phyloP scores from a whole-genome alignment of 1,140 invertebrate species.

The Choristoneura fumiferana region DNA sequence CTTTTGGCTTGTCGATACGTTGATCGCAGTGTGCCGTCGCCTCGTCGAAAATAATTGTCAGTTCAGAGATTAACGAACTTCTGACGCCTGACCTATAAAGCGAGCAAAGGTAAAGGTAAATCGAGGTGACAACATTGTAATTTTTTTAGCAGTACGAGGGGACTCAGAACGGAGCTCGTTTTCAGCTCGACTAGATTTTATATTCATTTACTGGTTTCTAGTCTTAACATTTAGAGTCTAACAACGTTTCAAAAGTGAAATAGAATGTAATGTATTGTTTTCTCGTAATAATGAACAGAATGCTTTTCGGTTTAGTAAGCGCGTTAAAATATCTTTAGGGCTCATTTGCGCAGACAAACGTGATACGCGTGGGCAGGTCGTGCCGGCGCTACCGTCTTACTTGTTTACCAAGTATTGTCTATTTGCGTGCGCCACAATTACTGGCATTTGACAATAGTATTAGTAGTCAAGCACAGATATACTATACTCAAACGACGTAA shows the following conservation, averaged over 20 bases:
- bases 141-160: not conserved
- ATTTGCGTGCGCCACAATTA: slow-evolving; percentile 39
- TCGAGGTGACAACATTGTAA: slow-evolving; percentile 15
- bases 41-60: slow-evolving; percentile 69
- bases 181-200: too few species aligned
- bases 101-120: slow-evolving; percentile 40
- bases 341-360: slow-evolving; percentile 29
- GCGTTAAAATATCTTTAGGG: slow-evolving; percentile 28
- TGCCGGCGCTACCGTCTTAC: slow-evolving; percentile 45
- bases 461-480: too few species aligned
- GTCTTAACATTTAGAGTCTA: too few species aligned
- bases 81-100: slow-evolving; percentile 66
- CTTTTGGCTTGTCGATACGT: slow-evolving; percentile 74
- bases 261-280: too few species aligned
- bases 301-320: slow-evolving; percentile 19
- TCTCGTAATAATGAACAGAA: not conserved
- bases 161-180: too few species aligned
- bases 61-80: slow-evolving; percentile 75
- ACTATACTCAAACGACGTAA: too few species aligned
- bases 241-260: too few species aligned
- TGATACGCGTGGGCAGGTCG: slow-evolving; percentile 43
- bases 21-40: slow-evolving; percentile 52
- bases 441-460: slow-evolving; percentile 30
- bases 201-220: too few species aligned
- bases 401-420: slow-evolving; percentile 57